Evolutionary conservation across 2,888 invertebrate species (phyloP), one percentile per base, ranked within the genome.

Genomic region (Torymus tubicola): DNA sequence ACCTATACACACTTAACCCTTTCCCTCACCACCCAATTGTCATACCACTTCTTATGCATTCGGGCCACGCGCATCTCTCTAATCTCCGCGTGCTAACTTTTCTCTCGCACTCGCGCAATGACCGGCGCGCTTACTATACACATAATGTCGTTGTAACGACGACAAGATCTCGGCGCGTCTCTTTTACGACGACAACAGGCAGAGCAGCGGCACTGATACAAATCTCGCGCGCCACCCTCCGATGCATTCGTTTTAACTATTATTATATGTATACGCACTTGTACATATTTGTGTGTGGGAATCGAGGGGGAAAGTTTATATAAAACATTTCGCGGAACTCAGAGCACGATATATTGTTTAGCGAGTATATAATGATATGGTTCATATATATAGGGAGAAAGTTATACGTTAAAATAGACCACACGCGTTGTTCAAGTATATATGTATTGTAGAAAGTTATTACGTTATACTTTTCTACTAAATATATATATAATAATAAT

Each of bases 161-260:
- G 75, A 75, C 75, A 80, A 80, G 80, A 80, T 71, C 71, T 75
- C 53, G 53, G 55, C 3, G 53, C 21, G 69, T 70, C 71, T 67
- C 61, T 16, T 80, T 74, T 74, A 80, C 74, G 64, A 64, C 57
- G 18, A 80, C 74, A 58, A 64, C 57, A 31, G 52, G 58, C 64
- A 24, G 18, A 21, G 77, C 73, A 55, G 69, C 31, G 10, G 52
- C 13, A 53, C 24, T 63, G 21, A 42, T 18, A 24, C 14, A 16
- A 11, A 52, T 50, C 42, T 42, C 42, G 42, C 42, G 42, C 14
- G 24, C 75, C 75, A 76, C 72, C 72, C 81, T n/a, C 80, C 84
- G 85, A 85, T 87, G 86, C 88, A 89, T 89, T 88, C 86, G 86
- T 84, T 89, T 88, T 89, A 88, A 89, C 88, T 88, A 89, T 89